Percentiles rank a stretch among this genome's conserved stretches.
Evolutionary conservation across 1,140 invertebrate genomes (phyloP).

Genomic region (Pseudomyrmex cubaensis): DNA sequence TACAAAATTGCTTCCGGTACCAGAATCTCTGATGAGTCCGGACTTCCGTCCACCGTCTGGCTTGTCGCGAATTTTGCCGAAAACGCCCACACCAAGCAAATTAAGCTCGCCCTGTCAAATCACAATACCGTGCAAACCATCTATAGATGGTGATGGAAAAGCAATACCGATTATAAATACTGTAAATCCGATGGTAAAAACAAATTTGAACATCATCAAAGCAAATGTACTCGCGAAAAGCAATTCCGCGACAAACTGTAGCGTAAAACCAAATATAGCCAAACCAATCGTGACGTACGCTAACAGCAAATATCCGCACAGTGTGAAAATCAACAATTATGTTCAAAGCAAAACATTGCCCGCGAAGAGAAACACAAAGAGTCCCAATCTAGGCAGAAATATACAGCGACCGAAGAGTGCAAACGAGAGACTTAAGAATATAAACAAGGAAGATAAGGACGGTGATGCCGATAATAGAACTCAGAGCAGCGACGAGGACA

Average conservation of each 20-base stretch:
- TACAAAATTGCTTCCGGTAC: constrained; percentile 93
- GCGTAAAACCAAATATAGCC: constrained; percentile 76
- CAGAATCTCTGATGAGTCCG: constrained; percentile 93
- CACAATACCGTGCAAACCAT: constrained; percentile 76
- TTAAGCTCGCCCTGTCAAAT: constrained; percentile 80
- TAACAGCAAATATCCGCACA: constrained; percentile 79
- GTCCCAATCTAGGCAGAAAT: constrained; percentile 77
- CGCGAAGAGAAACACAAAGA: constrained; percentile 74
- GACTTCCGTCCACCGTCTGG: constrained; percentile 88
- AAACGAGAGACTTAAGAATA: constrained; percentile 74
- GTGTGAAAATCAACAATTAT: constrained; percentile 83
- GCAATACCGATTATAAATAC: constrained; percentile 79
- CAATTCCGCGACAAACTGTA: constrained; percentile 79
- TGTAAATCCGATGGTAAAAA: constrained; percentile 79
- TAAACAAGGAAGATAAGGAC: constrained; percentile 71
- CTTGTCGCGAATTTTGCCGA: constrained; percentile 78
- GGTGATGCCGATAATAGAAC: constrained; percentile 67
- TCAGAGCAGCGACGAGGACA: constrained; percentile 86
- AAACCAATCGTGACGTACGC: constrained; percentile 77
- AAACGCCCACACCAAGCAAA: constrained; percentile 79
- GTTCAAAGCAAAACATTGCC: constrained; percentile 81
- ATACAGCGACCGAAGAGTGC: constrained; percentile 76
- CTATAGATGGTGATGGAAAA: constrained; percentile 75
- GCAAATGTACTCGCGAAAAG: constrained; percentile 78
- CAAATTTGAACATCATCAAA: constrained; percentile 74